A percentile compares a stretch with the other conserved stretches of the same genome.
These are phyloP conservation scores for Prionailurus bengalensis DNA, from an alignment of 2,113 vertebrate genomes.

Conservation along the genomic window DNA sequence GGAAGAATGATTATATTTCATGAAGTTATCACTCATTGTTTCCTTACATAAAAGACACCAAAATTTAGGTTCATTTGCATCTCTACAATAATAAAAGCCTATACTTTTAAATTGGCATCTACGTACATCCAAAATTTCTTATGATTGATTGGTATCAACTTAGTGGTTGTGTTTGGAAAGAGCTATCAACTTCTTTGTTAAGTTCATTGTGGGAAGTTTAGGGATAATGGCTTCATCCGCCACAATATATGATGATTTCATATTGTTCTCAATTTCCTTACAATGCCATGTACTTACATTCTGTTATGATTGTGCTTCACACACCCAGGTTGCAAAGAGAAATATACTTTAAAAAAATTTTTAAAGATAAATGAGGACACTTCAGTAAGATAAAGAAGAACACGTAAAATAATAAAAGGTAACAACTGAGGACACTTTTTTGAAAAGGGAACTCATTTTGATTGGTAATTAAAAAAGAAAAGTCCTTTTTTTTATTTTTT, in stretches of 20 bases:
- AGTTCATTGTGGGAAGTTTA: background rate
- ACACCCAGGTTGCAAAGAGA: background rate
- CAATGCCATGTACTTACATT: background rate
- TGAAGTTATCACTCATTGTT: slow-evolving; percentile 60
- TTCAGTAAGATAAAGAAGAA: slow-evolving; percentile 5
- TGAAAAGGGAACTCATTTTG: slow-evolving; percentile 23
- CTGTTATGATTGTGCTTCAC: background rate
- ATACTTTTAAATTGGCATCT: slow-evolving; percentile 49
- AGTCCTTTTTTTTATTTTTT: no score
- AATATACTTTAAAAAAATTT: background rate
- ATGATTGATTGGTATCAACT: background rate
- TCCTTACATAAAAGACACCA: slow-evolving; percentile 61
- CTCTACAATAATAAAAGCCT: slow-evolving; percentile 51
- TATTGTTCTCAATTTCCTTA: slow-evolving; percentile 66
- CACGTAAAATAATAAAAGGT: slow-evolving; percentile 21
- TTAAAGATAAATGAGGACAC: slow-evolving; percentile 27
- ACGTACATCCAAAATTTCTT: background rate
- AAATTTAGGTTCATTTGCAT: slow-evolving; percentile 57
- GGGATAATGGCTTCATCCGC: slow-evolving; percentile 60
- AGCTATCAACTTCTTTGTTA: slow-evolving; percentile 40
- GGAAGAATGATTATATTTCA: slow-evolving; percentile 3
- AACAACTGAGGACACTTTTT: background rate
- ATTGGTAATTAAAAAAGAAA: slow-evolving; percentile 19
- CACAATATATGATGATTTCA: slow-evolving; percentile 59
- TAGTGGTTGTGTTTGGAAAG: background rate